Evolutionary conservation across 2,888 invertebrate species (phyloP).

Genomic region (Philereme transversata): DNA sequence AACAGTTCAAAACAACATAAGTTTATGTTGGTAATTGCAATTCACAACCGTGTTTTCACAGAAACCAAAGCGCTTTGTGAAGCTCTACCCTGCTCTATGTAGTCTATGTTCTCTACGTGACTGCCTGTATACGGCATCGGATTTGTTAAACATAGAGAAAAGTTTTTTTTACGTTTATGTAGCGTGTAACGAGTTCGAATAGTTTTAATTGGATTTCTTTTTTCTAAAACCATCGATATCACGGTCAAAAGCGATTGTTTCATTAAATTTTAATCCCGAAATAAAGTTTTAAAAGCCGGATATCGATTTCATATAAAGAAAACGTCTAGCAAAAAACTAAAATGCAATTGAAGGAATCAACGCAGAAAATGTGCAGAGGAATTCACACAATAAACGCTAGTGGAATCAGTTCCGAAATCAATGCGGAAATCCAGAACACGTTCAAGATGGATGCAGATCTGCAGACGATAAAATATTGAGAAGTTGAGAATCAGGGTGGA

Average conservation of each 20-base stretch:
- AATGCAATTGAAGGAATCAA: not conserved
- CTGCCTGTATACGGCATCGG: constrained; percentile 7
- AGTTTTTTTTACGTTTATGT: constrained; percentile 1
- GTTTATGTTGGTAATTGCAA: constrained; percentile 4
- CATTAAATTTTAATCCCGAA: no score
- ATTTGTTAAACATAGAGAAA: constrained; percentile 16
- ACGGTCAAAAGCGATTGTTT: not conserved
- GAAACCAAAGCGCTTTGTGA: constrained; percentile 12
- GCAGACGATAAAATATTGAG: constrained; percentile 36
- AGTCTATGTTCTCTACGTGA: constrained; percentile 19
- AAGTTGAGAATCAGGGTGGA: constrained; percentile 17
- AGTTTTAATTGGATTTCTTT: constrained; percentile 10
- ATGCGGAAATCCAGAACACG: constrained; percentile 32
- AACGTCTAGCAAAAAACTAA: not conserved
- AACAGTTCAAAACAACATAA: constrained; percentile 1
- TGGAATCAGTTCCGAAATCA: constrained; percentile 9
- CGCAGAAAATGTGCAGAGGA: constrained; percentile 1
- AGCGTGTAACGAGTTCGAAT: constrained; percentile 5
- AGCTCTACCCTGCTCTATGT: constrained; percentile 9
- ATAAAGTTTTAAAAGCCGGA: no score
- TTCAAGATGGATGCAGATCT: constrained; percentile 10
- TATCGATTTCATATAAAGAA: no score
- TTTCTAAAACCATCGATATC: constrained; percentile 4
- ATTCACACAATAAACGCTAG: constrained; percentile 4
- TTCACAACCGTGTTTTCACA: constrained; percentile 12